Base-by-base conservation (phyloP, 2,113 vertebrate species). In the Chelonoidis abingdonii region DNA sequence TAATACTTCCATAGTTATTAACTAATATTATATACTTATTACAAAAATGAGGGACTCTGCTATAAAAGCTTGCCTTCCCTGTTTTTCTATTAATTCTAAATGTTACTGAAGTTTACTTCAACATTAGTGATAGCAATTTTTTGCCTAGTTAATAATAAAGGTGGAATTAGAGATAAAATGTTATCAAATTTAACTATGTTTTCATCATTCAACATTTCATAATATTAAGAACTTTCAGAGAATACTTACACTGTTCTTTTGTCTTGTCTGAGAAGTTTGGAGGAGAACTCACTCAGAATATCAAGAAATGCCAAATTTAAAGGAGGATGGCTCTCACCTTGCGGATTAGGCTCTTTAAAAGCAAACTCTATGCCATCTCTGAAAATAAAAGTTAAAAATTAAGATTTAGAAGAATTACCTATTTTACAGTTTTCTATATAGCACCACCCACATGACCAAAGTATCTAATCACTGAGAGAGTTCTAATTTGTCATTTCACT, bases 301-400 rank as follows among this genome's bases (percentile, higher is more conserved):
- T 99, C 99, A 95, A 99, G 98, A 98, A 99, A 99, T 57, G 99
- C 99, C 97, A 99, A 98, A 97, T 99, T 99, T 96, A 99, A 98
- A 10, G 99, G 99, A 97, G 99, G 99, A 84, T 99, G 98, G 84
- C 99, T 99, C 94, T 99, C 99, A 96, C 99, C 99, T 97, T 99
- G 99, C 56, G 99, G 99, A 98, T 99, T 99, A 82, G 99, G 99
- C 35, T 99, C 99, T 97, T 99, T 99, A 98, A 99, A 99, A 49
- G 99, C 99, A 99, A 99, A 99, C 98, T 99, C 99, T 88, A 99
- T 99, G 80, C 99, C 99, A 97, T 99, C 99, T 98, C 99, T 99
- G 93, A 35, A 94, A 96, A 91, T 38, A 91, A 65, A 93, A 95
- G 53, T 79, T 81, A 54, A 89, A 92, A 94, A 95, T 83, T 54